A percentile compares a stretch with the other conserved stretches of the same genome.
Evolutionary conservation across 1,140 invertebrate species (phyloP).

Genomic region (Elysia chlorotica): DNA sequence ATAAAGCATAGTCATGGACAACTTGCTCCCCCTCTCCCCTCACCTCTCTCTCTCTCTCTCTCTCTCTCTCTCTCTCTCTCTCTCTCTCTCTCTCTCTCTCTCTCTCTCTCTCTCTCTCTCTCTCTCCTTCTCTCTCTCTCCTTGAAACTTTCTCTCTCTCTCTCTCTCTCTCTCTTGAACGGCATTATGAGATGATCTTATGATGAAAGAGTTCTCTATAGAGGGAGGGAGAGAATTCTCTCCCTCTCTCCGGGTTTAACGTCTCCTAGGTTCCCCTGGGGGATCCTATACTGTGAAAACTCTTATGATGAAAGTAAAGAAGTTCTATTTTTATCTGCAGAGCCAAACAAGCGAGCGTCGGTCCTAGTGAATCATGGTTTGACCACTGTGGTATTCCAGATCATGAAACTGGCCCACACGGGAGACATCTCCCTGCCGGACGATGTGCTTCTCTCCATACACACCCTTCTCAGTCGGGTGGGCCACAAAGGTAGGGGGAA

Average conservation of each 20-base stretch:
- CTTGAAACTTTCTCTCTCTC: too few relatives aligned
- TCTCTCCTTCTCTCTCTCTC: too few relatives aligned
- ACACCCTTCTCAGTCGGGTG: conserved; percentile 49
- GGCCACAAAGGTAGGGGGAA: conserved; percentile 59
- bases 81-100: too few relatives aligned
- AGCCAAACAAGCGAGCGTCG: conserved; percentile 43
- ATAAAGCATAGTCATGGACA: too few relatives aligned
- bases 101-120: too few relatives aligned
- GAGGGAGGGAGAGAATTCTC: too few relatives aligned
- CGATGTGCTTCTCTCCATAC: conserved; percentile 43
- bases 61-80: too few relatives aligned
- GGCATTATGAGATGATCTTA: too few relatives aligned
- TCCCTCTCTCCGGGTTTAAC: background rate
- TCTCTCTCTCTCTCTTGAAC: too few relatives aligned
- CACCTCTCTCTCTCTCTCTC: too few relatives aligned
- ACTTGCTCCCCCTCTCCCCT: too few relatives aligned
- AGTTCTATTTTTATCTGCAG: conserved; percentile 28
- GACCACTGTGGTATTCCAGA: conserved; percentile 49
- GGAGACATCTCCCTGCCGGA: conserved; percentile 37
- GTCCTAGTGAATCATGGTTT: conserved; percentile 50
- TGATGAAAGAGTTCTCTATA: too few relatives aligned
- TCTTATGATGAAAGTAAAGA: background rate
- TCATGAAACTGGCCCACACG: conserved; percentile 43
- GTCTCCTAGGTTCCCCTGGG: background rate
- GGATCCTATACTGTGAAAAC: background rate